Evolutionary conservation across 1,140 invertebrate species (phyloP).

Genomic region (Drosophila serrata): DNA sequence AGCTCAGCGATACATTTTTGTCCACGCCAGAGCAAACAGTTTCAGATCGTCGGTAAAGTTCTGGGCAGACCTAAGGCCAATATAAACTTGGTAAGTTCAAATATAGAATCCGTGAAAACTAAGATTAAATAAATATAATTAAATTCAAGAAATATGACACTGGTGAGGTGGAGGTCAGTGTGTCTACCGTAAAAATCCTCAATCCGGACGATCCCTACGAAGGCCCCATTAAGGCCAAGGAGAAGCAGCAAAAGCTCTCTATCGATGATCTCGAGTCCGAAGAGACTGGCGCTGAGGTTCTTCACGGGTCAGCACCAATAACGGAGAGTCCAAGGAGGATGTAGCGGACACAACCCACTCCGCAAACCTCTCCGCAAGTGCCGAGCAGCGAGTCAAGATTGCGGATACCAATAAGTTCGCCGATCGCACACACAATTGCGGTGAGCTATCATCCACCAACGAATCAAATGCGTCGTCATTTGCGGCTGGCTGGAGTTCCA

Average conservation of each 20-base stretch:
- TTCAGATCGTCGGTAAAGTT: conserved; percentile 83
- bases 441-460: conserved; percentile 90
- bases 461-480: conserved; percentile 90
- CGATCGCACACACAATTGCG: conserved; percentile 93
- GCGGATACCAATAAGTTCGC: conserved; percentile 87
- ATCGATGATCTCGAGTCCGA: conserved; percentile 77
- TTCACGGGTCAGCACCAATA: conserved; percentile 32
- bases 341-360: conserved; percentile 15
- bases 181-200: conserved; percentile 74
- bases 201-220: conserved; percentile 83
- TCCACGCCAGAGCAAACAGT: conserved; percentile 74
- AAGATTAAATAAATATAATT: neutral
- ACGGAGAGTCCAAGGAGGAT: conserved; percentile 56
- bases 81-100: conserved; percentile 68
- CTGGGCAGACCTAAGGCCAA: conserved; percentile 77
- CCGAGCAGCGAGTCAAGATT: conserved; percentile 53
- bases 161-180: conserved; percentile 84
- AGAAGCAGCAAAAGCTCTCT: conserved; percentile 74
- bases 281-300: conserved; percentile 34
- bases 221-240: conserved; percentile 73
- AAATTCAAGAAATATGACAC: conserved; percentile 83
- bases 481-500: conserved; percentile 96
- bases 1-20: conserved; percentile 75
- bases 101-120: too few species aligned
- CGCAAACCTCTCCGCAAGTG: neutral